Percentiles rank a stretch among this genome's conserved stretches.
These are phyloP conservation scores for Drosophila neotestacea DNA, from an alignment of 2,888 invertebrate species.

Conservation along the genomic window DNA sequence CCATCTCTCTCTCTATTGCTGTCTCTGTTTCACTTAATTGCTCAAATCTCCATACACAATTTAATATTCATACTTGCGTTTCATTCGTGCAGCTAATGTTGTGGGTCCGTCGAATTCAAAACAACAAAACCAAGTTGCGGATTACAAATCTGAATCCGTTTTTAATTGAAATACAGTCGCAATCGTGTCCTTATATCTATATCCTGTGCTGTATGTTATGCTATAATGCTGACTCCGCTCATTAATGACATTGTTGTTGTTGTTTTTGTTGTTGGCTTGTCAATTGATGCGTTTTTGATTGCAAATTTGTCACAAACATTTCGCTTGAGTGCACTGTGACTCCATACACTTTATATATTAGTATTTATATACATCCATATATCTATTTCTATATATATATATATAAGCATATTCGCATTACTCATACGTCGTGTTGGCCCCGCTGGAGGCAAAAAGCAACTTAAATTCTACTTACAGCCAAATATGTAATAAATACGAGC, in stretches of 20 bases:
- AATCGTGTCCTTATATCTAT: background rate
- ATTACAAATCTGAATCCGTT: conserved; percentile 79
- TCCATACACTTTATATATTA: conserved; percentile 12
- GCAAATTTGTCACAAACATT: conserved; percentile 77
- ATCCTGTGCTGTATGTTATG: conserved; percentile 3
- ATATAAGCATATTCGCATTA: conserved; percentile 49
- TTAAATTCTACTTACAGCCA: conserved; percentile 81
- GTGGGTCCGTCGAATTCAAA: conserved; percentile 46
- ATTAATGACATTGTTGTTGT: conserved; percentile 39
- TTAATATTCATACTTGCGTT: conserved; percentile 80
- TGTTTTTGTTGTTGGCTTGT: conserved; percentile 26
- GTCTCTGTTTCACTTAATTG: conserved; percentile 56
- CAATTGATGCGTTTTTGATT: conserved; percentile 80
- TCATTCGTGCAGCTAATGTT: conserved; percentile 74
- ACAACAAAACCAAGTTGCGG: conserved; percentile 66
- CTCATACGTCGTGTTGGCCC: conserved; percentile 65
- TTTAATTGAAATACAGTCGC: conserved; percentile 77
- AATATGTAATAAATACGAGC: conserved; percentile 81
- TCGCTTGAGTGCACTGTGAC: conserved; percentile 52
- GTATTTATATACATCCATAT: background rate
- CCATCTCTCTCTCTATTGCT: conserved; percentile 15
- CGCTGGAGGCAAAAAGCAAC: conserved; percentile 67
- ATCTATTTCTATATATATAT: background rate
- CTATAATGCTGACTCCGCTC: conserved; percentile 37
- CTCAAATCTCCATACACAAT: conserved; percentile 74